Base-by-base conservation (phyloP, 2,797 vertebrate genomes). In the Chanos chanos region DNA sequence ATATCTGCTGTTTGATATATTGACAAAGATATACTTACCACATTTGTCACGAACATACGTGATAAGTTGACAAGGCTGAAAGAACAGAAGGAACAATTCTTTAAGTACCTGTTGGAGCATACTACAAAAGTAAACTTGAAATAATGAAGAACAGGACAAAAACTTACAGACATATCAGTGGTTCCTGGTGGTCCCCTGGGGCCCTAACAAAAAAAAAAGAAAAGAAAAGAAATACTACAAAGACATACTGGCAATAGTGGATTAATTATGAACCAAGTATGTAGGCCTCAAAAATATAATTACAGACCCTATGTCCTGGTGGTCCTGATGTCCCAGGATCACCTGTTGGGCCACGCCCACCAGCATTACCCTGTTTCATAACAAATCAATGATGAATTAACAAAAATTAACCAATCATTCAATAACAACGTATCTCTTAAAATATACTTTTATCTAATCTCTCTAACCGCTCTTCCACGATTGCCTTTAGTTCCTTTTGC, bases 41-140 rank as follows among this genome's bases (percentile, higher is more conserved):
- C 94, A 96, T 77, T 93, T 94, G 66, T 91, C 81, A 71, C 80
- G 70, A 41, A 89, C 79, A 70, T 89, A 90, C 61, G 79, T 81
- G 60, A 95, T 79, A 77, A 96, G 84, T 71, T 94, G 78, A 82
- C 94, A 96, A 54, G 89, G 85, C 94, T 96, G 78, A 16, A 61
- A 68, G 27, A 51, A 33, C 33, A 70, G 62, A 18, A 64, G 3
- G 19, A 41, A 45, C 16, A 15, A 24, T 3, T 39, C n/a, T 43
- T 37, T 24, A 21, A 4, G 9, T 5, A 24, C 2, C n/a, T n/a
- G n/a, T 4, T 12, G 4, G 24, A 65, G 12, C 15, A 13, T 25
- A 1, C 1, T 15, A 5, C 28, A 50, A 7, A 13, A 40, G 19
- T 16, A 36, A 3, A n/a, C 1, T 36, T 22, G 1, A 47, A 13